Evolutionary conservation across 2,797 vertebrate species (phyloP).

Genomic region (Phataginus tricuspis): DNA sequence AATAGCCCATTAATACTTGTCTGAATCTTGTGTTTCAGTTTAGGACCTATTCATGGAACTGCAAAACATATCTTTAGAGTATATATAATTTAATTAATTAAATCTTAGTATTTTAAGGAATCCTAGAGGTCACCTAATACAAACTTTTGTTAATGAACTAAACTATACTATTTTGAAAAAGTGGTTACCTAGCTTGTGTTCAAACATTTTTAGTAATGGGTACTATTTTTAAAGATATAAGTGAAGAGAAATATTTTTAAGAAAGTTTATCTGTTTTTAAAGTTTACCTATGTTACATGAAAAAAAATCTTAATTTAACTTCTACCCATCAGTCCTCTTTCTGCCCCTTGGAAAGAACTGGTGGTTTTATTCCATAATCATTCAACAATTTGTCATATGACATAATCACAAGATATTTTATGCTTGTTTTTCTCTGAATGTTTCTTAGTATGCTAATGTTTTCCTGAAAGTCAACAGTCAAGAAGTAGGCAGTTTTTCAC

Average conservation of each 20-base stretch:
- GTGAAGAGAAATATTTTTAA: not conserved
- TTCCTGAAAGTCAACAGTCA: not conserved
- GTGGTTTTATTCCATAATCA: not conserved
- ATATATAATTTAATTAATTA: not conserved
- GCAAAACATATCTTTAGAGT: not conserved
- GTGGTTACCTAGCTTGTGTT: not conserved
- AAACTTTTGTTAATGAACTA: not conserved
- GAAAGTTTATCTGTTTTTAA: not conserved
- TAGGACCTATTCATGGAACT: not conserved
- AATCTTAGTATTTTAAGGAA: not conserved
- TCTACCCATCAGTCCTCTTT: not conserved
- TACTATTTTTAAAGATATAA: not conserved
- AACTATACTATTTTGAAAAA: not conserved
- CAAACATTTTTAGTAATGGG: not conserved
- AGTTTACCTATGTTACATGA: not conserved
- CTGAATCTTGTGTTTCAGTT: slow-evolving; percentile 22
- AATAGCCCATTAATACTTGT: not conserved
- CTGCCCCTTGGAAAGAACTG: not conserved
- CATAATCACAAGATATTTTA: not conserved
- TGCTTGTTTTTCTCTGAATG: not conserved
- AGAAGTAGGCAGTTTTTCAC: not conserved
- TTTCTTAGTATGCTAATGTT: not conserved
- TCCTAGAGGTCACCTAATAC: not conserved
- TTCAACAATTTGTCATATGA: not conserved
- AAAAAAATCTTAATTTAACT: not conserved